Base-by-base conservation (phyloP, 2,888 invertebrate species). In the Thymelicus sylvestris region DNA sequence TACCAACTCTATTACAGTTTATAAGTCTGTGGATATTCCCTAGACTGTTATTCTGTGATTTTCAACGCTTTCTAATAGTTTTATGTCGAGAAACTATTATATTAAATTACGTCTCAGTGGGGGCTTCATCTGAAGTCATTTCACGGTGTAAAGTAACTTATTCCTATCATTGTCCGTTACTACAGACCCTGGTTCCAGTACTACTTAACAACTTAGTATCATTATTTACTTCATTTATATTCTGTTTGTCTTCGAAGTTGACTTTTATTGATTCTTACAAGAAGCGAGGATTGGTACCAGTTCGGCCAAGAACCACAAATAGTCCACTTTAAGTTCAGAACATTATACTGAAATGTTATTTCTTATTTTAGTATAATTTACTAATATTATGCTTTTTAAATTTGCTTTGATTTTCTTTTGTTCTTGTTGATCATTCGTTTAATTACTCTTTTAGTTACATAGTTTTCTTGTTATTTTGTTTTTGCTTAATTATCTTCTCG, bases 51-150 rank as follows among this genome's bases (percentile, higher is more conserved):
- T 41, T 15, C 64, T 39, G 63, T 69, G 59, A 70, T 70, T 70
- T 70, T 70, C 65, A 70, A 70, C 70, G 70, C 70, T 70, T 70
- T 70, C 65, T 65, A 65, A 70, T 70, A 70, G 70, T 70, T 70
- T 70, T 65, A 70, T 70, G 70, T 70, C 70, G 64, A 59, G 39
- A 44, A 70, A 60, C 70, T 59, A 70, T 70, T 70, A 70, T 70
- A 69, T 70, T 70, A 70, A 70, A 65, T 70, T 59, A 65, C 70
- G 50, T 7, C 70, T 39, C 70, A 70, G 70, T 70, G 65, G 70
- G 69, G 50, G 70, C 65, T 70, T 68, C 57, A 65, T 70, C 38
- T 60, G 60, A 50, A 70, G 62, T 65, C 59, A 41, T 70, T 70
- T 70, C 70, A 70, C 70, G 70, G 70, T 50, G 70, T 50, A 60